Conservation (phyloP, 2,113 vertebrate genomes). For the Syngnathus floridae region DNA sequence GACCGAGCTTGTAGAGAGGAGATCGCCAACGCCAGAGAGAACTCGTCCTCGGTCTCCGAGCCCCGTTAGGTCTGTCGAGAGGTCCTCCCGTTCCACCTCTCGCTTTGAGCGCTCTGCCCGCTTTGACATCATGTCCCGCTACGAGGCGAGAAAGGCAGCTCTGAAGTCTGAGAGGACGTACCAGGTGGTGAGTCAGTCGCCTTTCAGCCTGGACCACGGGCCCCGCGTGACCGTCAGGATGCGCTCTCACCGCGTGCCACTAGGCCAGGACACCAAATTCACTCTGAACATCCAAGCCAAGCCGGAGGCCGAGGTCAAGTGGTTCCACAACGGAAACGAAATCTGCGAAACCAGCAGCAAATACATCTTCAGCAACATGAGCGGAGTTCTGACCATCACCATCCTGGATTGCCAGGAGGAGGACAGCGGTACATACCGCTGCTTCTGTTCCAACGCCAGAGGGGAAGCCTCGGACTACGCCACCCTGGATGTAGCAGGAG, state of each 20-base stretch:
- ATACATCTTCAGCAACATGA: slow-evolving; percentile 83
- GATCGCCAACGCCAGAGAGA: slow-evolving; percentile 95
- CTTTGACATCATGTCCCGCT: slow-evolving; percentile 98
- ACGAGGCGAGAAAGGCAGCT: slow-evolving; percentile 94
- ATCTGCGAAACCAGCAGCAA: slow-evolving; percentile 83
- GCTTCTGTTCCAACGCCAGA: slow-evolving; percentile 85
- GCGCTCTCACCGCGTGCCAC: slow-evolving; percentile 89
- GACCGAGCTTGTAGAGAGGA: slow-evolving; percentile 71
- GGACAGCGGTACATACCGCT: slow-evolving; percentile 93
- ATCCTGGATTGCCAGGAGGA: slow-evolving; percentile 87
- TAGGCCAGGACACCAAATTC: slow-evolving; percentile 88
- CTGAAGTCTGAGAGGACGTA: slow-evolving; percentile 93
- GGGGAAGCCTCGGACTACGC: slow-evolving; percentile 95
- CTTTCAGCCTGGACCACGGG: slow-evolving; percentile 89
- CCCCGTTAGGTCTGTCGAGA: slow-evolving; percentile 87
- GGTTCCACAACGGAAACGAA: slow-evolving; percentile 85
- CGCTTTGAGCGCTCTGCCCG: slow-evolving; percentile 94
- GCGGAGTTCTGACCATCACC: slow-evolving; percentile 86
- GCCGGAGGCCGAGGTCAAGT: slow-evolving; percentile 84
- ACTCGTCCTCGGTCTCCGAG: slow-evolving; percentile 97
- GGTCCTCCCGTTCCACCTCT: slow-evolving; percentile 82
- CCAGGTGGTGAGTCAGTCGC: slow-evolving; percentile 89
- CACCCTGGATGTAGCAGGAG: slow-evolving; percentile 86
- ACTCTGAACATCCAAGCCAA: slow-evolving; percentile 93
- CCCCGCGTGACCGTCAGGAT: slow-evolving; percentile 94